Conservation (phyloP, 2,888 invertebrate genomes). For the Leucozona laternaria region DNA sequence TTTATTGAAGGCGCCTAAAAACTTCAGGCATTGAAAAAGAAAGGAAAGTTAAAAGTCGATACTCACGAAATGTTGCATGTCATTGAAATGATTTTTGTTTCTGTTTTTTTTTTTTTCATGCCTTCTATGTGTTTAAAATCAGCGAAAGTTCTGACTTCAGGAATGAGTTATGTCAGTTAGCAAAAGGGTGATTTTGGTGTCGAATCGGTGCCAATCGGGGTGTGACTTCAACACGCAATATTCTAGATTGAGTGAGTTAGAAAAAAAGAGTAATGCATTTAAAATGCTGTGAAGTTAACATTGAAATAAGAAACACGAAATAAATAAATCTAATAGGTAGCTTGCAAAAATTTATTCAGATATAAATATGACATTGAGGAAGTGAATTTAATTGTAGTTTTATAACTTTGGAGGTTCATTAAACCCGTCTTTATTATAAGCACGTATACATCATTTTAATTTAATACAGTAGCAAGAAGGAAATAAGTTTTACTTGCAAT, state of each 20-base stretch:
- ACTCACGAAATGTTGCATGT: constrained; percentile 28
- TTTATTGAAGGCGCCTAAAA: neutral
- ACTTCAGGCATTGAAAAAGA: constrained; percentile 5
- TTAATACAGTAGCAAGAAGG: no score
- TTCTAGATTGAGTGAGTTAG: neutral
- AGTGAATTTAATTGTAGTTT: no score
- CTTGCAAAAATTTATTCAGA: neutral
- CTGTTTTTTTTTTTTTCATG: neutral
- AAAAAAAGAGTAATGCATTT: neutral
- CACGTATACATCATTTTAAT: no score
- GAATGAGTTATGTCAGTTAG: neutral
- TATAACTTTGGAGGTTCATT: no score
- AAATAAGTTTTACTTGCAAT: no score
- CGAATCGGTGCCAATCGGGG: neutral
- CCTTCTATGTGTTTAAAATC: neutral
- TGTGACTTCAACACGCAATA: constrained; percentile 15
- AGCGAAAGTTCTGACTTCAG: constrained; percentile 9
- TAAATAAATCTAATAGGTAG: neutral
- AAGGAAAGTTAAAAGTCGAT: neutral
- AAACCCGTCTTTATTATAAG: no score
- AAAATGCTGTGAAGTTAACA: neutral
- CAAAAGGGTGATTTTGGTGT: neutral
- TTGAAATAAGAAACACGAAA: neutral
- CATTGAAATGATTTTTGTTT: neutral
- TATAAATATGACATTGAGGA: neutral